A percentile compares a stretch with the other conserved stretches of the same genome.
Conservation (phyloP, 2,113 vertebrate genomes). For the Hemiscyllium ocellatum region DNA sequence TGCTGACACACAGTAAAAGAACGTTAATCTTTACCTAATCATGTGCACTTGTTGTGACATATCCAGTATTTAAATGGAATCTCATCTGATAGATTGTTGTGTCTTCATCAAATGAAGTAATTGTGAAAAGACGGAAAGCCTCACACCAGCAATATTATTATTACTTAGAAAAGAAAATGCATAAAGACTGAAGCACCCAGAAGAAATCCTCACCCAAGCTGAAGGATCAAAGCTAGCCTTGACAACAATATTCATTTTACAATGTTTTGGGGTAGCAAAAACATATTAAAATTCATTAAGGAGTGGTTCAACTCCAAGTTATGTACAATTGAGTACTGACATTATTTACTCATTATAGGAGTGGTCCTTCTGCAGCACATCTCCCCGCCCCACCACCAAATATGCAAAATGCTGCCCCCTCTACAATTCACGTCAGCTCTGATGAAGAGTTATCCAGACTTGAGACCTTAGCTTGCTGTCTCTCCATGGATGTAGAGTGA, state of each 20-base stretch:
- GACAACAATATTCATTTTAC: background rate
- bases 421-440: no score
- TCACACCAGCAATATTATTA: background rate
- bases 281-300: background rate
- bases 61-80: background rate
- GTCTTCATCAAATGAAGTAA: no score
- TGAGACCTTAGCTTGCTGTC: no score
- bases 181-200: background rate
- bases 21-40: background rate
- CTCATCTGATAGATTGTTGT: background rate
- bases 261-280: background rate
- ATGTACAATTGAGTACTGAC: background rate
- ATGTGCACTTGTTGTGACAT: background rate
- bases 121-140: background rate
- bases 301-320: background rate
- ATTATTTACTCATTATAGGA: background rate
- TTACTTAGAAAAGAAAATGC: background rate
- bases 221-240: background rate
- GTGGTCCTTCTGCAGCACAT: no score
- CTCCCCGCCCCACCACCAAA: no score
- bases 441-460: no score
- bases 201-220: background rate
- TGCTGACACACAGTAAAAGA: background rate
- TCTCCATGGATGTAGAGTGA: no score
- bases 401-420: no score